Evolutionary conservation across 92 coral and sea anemone genomes (phyloP), one percentile per base, ranked within the genome.

Genomic region (Pocillopora meandrina): DNA sequence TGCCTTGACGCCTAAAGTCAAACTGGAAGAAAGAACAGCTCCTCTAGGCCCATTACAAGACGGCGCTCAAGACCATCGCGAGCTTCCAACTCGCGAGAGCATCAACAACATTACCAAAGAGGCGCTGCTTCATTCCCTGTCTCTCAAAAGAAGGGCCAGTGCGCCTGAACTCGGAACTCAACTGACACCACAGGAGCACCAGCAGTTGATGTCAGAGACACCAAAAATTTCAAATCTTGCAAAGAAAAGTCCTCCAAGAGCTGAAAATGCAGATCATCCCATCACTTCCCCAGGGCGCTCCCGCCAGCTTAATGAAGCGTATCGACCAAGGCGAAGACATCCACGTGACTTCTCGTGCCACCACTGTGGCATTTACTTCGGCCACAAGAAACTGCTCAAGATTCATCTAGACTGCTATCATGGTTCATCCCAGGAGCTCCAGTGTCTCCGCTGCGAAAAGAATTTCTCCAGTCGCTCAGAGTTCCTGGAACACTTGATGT

Each of bases 371-470:
- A 86, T 94, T 42, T 91, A 84, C 70, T 94, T 94, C 66, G 95
- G 92, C 33, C 98, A 94, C 86, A 94, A 94, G 78, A 94, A 94
- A 35, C 92, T 94, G 21, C 89, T 89, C 69, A 94, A 94, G 84
- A 94, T 94, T 72, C 98, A 94, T 75, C 75, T 94, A 77, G 98
- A 94, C 67, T 90, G 95, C 80, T 94, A 94, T 72, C 98, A 94
- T 68, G 98, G 98, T 58, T 78, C 92, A 31, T 76, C 83, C 16
- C 93, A 90, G 64, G 87, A 79, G 15, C 92, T 93, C 77, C 86
- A 89, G 82, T 94, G 98, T 77, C 88, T 92, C 35, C 93, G 88
- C 52, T 94, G 98, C 61, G 80, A 85, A 76, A 81, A 87, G 75
- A 87, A 87, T n/a, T 94, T 94, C 63, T 65, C 77, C 17, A 89